A percentile compares a stretch with the other conserved stretches of the same genome.
Evolutionary conservation across 2,888 invertebrate species (phyloP).

Genomic region (Chirona hameri): DNA sequence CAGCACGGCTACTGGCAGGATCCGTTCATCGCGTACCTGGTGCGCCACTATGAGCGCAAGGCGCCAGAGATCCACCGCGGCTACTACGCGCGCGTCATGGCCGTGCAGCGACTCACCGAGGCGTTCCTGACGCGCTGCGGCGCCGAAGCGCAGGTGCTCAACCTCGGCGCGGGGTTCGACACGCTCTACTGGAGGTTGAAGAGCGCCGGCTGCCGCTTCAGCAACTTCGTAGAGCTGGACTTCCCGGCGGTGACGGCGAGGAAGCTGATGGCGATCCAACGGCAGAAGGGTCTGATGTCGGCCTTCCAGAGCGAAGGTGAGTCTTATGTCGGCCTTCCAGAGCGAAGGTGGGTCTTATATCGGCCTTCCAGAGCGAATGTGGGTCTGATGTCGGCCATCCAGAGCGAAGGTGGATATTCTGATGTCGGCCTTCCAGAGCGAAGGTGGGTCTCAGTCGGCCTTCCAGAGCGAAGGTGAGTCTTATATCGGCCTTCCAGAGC

Average conservation of each 20-base stretch:
- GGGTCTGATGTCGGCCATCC: too few species aligned
- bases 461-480: too few species aligned
- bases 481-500: too few species aligned
- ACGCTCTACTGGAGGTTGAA: slow-evolving; percentile 91
- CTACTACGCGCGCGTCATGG: slow-evolving; percentile 92
- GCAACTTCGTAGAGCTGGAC: slow-evolving; percentile 88
- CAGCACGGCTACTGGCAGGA: slow-evolving; percentile 95
- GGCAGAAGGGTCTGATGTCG: slow-evolving; percentile 75
- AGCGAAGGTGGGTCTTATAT: too few species aligned
- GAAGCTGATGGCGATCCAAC: slow-evolving; percentile 86
- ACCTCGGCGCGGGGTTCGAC: slow-evolving; percentile 94
- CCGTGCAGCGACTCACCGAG: slow-evolving; percentile 52
- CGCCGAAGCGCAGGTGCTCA: slow-evolving; percentile 71
- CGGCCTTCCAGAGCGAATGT: too few species aligned
- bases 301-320: slow-evolving; percentile 67
- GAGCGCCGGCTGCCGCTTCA: slow-evolving; percentile 66
- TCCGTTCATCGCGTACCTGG: slow-evolving; percentile 77
- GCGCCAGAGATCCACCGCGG: slow-evolving; percentile 98
- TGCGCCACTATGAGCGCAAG: slow-evolving; percentile 66
- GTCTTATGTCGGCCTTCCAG: not conserved
- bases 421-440: too few species aligned
- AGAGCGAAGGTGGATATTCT: too few species aligned
- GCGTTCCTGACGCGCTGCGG: slow-evolving; percentile 45
- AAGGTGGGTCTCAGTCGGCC: too few species aligned
- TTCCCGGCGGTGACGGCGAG: slow-evolving; percentile 85